Percentiles rank a stretch among this genome's conserved stretches.
phyloP scores from a whole-genome alignment of 2,113 vertebrate species.

The Felis catus region DNA sequence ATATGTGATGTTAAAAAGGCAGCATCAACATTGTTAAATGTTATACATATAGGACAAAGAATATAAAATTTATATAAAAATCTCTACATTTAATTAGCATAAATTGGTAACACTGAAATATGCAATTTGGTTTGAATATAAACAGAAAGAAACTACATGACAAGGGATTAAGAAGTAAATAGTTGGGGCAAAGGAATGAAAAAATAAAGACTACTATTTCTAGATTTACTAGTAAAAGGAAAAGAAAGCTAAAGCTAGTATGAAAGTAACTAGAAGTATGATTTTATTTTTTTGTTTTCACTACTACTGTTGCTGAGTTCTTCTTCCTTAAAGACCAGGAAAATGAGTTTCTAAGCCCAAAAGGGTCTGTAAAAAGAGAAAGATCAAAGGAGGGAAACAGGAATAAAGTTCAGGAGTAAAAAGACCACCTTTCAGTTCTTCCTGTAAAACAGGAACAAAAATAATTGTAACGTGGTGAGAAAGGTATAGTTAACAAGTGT shows the following conservation, averaged over 20 bases:
- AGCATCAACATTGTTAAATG: background rate
- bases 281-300: slow-evolving; percentile 24
- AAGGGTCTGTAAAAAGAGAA: background rate
- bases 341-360: background rate
- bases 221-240: background rate
- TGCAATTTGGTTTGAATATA: background rate
- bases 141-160: background rate
- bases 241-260: slow-evolving; percentile 10
- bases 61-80: background rate
- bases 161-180: slow-evolving; percentile 27
- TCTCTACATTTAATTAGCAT: background rate
- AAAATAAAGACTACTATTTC: slow-evolving; percentile 14
- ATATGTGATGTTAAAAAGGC: background rate
- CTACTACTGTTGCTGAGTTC: background rate
- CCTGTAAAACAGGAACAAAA: slow-evolving; percentile 19
- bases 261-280: background rate
- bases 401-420: background rate
- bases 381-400: background rate
- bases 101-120: background rate
- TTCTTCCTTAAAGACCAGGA: slow-evolving; percentile 12
- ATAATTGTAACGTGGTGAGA: slow-evolving; percentile 24
- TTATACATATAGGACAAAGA: background rate
- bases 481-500: background rate
- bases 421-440: slow-evolving; percentile 39
- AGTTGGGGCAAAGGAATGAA: background rate